Conservation (phyloP, 2,888 invertebrate species). For the Lathronympha strigana region DNA sequence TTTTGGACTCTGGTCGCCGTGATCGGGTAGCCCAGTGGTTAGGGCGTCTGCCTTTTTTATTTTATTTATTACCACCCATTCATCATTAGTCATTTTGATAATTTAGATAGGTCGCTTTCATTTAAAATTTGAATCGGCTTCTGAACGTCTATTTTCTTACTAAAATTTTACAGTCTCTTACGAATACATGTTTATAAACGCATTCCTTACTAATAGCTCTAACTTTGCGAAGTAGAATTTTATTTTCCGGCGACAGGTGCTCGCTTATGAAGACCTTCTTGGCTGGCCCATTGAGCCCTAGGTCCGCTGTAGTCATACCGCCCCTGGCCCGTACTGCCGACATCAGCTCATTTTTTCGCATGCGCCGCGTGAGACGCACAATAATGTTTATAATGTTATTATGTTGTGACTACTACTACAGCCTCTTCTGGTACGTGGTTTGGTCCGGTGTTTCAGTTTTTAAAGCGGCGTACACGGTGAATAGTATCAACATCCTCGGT, state of each 20-base stretch:
- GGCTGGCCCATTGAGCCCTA: slow-evolving; percentile 15
- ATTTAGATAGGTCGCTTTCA: slow-evolving; percentile 1
- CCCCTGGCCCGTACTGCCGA: slow-evolving; percentile 19
- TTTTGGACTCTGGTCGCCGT: too few species aligned
- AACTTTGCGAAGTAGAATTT: slow-evolving; percentile 16
- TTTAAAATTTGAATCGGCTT: slow-evolving; percentile 4
- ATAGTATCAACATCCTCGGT: slow-evolving; percentile 37
- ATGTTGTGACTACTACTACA: too few species aligned
- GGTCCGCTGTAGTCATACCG: slow-evolving; percentile 16
- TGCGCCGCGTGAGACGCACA: slow-evolving; percentile 13
- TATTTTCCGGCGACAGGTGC: slow-evolving; percentile 16
- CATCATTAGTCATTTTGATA: slow-evolving; percentile 12
- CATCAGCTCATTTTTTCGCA: slow-evolving; percentile 13
- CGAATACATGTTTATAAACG: slow-evolving; percentile 10
- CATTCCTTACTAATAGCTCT: neutral
- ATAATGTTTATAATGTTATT: slow-evolving; percentile 11
- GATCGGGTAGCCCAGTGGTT: too few species aligned
- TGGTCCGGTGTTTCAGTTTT: neutral
- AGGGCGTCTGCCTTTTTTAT: too few species aligned
- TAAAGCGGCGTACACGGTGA: slow-evolving; percentile 32
- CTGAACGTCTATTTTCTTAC: slow-evolving; percentile 9
- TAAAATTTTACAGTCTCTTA: slow-evolving; percentile 11
- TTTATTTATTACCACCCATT: neutral
- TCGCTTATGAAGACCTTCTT: slow-evolving; percentile 1
- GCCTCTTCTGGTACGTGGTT: neutral